These are phyloP conservation scores for Rallus crepitans DNA, from an alignment of 2,797 vertebrate genomes.

Conservation along the genomic window DNA sequence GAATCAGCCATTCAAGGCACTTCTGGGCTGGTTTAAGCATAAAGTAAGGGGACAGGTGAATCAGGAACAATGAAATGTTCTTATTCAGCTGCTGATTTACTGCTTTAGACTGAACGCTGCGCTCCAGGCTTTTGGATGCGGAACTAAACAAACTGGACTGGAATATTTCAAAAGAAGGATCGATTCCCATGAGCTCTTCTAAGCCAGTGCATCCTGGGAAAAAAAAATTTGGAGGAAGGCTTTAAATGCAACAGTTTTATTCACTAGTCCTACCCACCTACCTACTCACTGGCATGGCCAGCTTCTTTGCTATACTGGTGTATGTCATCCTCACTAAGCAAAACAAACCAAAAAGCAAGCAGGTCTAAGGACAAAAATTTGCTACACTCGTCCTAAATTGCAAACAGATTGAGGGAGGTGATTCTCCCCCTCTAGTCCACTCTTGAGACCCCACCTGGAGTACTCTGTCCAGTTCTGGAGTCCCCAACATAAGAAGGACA, in stretches of 20 bases:
- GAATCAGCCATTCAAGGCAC: constrained; percentile 96
- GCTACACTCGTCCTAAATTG: not conserved
- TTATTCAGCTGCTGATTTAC: constrained; percentile 90
- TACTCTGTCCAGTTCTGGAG: too few species aligned
- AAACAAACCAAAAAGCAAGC: not conserved
- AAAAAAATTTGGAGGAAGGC: not conserved
- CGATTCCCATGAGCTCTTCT: constrained; percentile 92
- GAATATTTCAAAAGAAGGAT: constrained; percentile 88
- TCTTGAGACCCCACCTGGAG: too few species aligned
- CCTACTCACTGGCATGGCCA: not conserved
- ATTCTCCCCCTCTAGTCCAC: too few species aligned
- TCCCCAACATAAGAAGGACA: too few species aligned
- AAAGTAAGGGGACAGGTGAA: constrained; percentile 93
- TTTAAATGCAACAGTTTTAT: not conserved
- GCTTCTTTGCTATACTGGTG: not conserved
- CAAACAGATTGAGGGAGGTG: too few species aligned
- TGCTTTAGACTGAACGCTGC: constrained; percentile 91
- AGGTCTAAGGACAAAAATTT: not conserved
- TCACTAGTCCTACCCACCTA: not conserved
- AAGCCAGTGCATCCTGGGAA: constrained; percentile 92
- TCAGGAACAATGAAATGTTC: constrained; percentile 89
- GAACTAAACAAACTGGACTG: constrained; percentile 90
- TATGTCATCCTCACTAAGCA: not conserved
- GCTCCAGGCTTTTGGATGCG: constrained; percentile 86
- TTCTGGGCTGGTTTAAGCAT: constrained; percentile 95